Evolutionary conservation across 1,140 invertebrate genomes (phyloP).

Genomic region (Hydropsyche tenuis): DNA sequence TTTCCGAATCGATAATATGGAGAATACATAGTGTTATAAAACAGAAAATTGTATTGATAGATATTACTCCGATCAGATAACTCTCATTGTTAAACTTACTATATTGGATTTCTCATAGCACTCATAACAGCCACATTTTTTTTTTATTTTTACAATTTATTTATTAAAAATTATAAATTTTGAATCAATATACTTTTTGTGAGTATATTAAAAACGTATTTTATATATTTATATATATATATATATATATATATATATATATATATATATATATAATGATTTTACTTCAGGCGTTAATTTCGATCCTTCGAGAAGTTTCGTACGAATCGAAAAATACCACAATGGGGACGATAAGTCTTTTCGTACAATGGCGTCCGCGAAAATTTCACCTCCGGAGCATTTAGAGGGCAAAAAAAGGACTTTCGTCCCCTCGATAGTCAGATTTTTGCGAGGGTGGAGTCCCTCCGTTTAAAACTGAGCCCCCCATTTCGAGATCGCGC

Average conservation of each 20-base stretch:
- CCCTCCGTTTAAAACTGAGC: constrained; percentile 1
- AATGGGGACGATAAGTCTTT: neutral
- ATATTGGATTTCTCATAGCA: no score
- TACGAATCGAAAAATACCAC: neutral
- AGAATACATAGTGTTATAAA: no score
- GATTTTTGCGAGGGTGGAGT: constrained; percentile 15
- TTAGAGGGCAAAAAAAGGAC: neutral
- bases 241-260: neutral
- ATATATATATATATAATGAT: neutral
- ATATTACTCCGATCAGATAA: no score
- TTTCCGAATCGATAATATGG: no score
- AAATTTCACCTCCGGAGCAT: neutral
- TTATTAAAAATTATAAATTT: neutral
- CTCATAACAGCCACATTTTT: no score
- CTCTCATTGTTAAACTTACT: no score
- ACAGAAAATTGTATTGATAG: no score
- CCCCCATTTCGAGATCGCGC: constrained; percentile 5
- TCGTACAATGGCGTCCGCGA: neutral
- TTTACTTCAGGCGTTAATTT: neutral
- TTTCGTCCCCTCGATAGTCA: neutral
- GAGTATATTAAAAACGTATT: neutral
- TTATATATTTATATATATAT: neutral
- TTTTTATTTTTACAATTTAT: neutral
- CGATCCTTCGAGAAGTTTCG: no score
- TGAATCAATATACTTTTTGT: neutral